These are phyloP conservation scores for Nicator chloris DNA, from an alignment of 2,113 vertebrate species.

Conservation along the genomic window DNA sequence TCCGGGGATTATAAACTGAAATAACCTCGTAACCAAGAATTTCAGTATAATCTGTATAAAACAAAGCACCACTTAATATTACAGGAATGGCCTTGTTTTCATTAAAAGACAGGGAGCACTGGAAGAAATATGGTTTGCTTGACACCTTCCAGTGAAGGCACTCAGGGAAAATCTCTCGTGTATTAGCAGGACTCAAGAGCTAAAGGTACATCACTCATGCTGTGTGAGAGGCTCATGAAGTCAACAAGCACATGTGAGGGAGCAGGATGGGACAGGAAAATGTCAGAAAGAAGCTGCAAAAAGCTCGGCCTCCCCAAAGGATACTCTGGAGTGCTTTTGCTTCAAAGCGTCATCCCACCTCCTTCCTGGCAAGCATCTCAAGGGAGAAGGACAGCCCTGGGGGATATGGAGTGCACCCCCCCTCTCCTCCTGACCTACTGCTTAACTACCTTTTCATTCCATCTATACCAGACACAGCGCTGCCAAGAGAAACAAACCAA, in stretches of 20 bases:
- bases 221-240: not conserved
- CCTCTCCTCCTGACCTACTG: accelerated
- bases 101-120: not conserved
- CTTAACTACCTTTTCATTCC: not conserved
- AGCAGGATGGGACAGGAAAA: not conserved
- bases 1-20: not conserved
- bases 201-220: not conserved
- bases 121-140: not conserved
- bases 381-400: not conserved
- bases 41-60: not conserved
- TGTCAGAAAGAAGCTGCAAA: not conserved
- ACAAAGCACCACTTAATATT: not conserved
- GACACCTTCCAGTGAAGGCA: not conserved
- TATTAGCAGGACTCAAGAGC: not conserved
- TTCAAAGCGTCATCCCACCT: not conserved
- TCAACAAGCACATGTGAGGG: not conserved
- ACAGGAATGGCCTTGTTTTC: not conserved
- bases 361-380: not conserved
- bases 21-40: not conserved
- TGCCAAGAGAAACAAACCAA: not conserved
- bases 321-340: not conserved
- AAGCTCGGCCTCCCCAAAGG: not conserved
- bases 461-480: accelerated
- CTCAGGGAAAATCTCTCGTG: not conserved
- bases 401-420: not conserved